These are phyloP conservation scores for Cheilosia vernalis DNA, from an alignment of 2,888 invertebrate species.

Conservation along the genomic window DNA sequence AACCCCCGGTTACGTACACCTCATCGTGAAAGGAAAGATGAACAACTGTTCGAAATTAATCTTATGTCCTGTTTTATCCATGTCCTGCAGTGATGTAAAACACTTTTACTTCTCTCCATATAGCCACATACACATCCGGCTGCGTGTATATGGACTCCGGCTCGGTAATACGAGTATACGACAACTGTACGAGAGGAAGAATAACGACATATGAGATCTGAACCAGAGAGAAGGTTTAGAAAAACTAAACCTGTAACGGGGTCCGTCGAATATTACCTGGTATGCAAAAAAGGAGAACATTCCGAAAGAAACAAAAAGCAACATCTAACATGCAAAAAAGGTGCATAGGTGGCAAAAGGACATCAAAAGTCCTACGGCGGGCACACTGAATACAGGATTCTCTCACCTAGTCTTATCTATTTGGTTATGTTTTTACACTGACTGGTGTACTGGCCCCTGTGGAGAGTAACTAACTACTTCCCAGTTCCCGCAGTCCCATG, in stretches of 20 bases:
- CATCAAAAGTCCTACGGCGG: constrained; percentile 62
- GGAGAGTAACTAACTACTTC: constrained; percentile 57
- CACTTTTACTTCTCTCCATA: constrained; percentile 63
- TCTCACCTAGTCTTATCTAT: constrained; percentile 61
- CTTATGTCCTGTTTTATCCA: constrained; percentile 75
- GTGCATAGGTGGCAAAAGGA: constrained; percentile 71
- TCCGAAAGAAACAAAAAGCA: constrained; percentile 21
- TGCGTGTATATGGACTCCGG: neutral
- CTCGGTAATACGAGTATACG: constrained; percentile 7
- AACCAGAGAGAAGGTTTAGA: constrained; percentile 40
- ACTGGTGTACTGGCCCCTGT: neutral
- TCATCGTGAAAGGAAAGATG: constrained; percentile 70
- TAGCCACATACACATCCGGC: constrained; percentile 36
- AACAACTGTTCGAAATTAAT: constrained; percentile 74
- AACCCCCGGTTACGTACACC: neutral
- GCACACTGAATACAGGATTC: constrained; percentile 14
- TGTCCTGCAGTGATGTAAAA: constrained; percentile 74
- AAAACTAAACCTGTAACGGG: constrained; percentile 50
- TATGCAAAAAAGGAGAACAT: constrained; percentile 40
- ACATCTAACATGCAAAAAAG: constrained; percentile 64
- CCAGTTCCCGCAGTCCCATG: neutral
- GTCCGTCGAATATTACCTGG: constrained; percentile 4
- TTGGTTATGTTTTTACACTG: constrained; percentile 52
- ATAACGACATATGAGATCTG: constrained; percentile 66
- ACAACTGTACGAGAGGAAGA: constrained; percentile 57